Base-by-base conservation (phyloP, 2,888 invertebrate species). In the Synergus umbraculus region DNA sequence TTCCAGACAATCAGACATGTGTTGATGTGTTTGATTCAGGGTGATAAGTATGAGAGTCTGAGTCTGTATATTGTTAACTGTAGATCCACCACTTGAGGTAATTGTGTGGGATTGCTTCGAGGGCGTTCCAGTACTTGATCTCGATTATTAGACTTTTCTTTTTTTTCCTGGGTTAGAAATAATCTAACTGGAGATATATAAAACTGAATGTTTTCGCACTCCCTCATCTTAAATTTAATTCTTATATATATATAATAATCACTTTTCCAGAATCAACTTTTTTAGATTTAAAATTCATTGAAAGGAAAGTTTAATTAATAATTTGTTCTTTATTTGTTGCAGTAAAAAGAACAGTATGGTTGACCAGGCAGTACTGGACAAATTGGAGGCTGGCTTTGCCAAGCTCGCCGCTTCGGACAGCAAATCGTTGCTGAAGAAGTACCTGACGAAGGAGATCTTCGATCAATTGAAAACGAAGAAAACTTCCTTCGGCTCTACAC, bases 341-440 rank as follows among this genome's bases (percentile, higher is more conserved):
- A 96, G 96, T 93, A 96, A 93, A 92, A 93, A 94, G 93, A 94
- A 94, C 94, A 93, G 91, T 84, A 97, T 97, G 97, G 97, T 97
- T 94, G 98, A 98, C 94, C 96, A 97, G 92, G 97, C 96, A 93
- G 96, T 96, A 92, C 93, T 97, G 92, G 96, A 97, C 93, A 98
- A 98, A 94, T 94, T 98, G 94, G 98, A 98, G 93, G 95, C 96
- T 93, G 97, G 97, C 90, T 98, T 94, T 94, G 95, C 95, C 94
- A 98, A 97, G 94, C 94, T 98, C 91, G 95, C 95, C 89, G 96
- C 94, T 88, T 97, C 97, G 84, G 97, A 98, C 93, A 98, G 98
- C 93, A 97, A 98, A 94, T 98, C 98, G 82, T 95, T 99, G 93
- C 94, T 99, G 94, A 99, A 98, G 95, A 98, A 98, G 93, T 97